Percentiles rank a stretch among this genome's conserved stretches.
These are phyloP conservation scores for Sphaerodactylus townsendi DNA, from an alignment of 2,113 vertebrate species.

Conservation along the genomic window DNA sequence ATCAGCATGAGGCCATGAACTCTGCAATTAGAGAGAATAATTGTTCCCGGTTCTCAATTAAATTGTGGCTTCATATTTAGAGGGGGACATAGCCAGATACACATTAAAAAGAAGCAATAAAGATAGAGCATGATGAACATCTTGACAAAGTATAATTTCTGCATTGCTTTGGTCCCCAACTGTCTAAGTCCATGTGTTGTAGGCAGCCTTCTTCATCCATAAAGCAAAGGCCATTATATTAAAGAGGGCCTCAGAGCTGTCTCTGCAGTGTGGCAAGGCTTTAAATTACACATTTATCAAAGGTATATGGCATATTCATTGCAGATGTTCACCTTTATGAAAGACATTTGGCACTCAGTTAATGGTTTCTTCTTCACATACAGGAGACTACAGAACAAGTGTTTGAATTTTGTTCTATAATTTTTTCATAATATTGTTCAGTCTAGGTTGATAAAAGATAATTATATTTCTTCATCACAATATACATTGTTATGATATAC, in stretches of 20 bases:
- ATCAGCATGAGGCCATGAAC: too few relatives aligned
- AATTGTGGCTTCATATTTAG: constrained; percentile 18
- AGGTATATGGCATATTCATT: constrained; percentile 21
- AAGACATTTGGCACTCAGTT: neutral
- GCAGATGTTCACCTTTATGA: neutral
- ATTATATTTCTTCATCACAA: too few relatives aligned
- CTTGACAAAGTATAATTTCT: neutral
- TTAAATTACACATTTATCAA: constrained; percentile 10
- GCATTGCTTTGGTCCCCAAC: neutral
- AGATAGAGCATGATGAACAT: neutral
- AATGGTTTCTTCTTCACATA: neutral
- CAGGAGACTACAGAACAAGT: neutral
- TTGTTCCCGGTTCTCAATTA: constrained; percentile 22
- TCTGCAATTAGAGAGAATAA: neutral
- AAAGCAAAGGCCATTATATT: neutral
- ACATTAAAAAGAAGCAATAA: constrained; percentile 37
- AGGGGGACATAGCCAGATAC: constrained; percentile 7
- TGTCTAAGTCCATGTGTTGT: neutral
- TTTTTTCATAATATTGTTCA: too few relatives aligned
- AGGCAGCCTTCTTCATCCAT: neutral
- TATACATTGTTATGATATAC: too few relatives aligned
- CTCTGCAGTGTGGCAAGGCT: constrained; percentile 8
- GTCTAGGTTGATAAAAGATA: too few relatives aligned
- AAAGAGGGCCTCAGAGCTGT: constrained; percentile 23
- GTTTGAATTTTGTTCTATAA: neutral